Percentiles rank a stretch among this genome's conserved stretches.
Evolutionary conservation across 2,888 invertebrate species (phyloP).

Genomic region (Acanthosepion lycidas): DNA sequence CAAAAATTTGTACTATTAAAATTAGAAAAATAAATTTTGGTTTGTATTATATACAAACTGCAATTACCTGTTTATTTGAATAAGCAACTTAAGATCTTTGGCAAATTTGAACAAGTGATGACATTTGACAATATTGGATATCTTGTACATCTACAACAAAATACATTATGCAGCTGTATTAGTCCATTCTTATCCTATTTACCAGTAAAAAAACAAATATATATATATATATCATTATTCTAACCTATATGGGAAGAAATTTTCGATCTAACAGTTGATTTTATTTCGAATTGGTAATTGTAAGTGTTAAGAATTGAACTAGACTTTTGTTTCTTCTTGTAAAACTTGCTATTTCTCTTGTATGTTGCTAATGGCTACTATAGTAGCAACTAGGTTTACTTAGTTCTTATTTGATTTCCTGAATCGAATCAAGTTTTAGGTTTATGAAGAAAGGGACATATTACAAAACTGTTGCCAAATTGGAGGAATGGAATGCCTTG

Average conservation of each 20-base stretch:
- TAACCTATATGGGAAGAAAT: background rate
- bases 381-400: background rate
- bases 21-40: background rate
- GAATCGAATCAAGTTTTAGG: background rate
- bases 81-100: background rate
- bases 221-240: background rate
- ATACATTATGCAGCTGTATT: background rate
- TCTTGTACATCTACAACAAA: background rate
- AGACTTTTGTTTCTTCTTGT: background rate
- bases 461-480: background rate
- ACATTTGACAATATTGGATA: background rate
- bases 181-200: background rate
- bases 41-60: background rate
- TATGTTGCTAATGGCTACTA: background rate
- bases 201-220: background rate
- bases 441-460: background rate
- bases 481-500: background rate
- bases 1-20: too few species aligned
- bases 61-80: background rate
- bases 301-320: background rate
- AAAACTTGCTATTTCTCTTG: background rate
- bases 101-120: background rate
- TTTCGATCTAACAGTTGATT: background rate
- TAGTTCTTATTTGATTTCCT: background rate
- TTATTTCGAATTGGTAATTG: conserved; percentile 33